Evolutionary conservation across 2,888 invertebrate species (phyloP).

Genomic region (Euclidia mi): DNA sequence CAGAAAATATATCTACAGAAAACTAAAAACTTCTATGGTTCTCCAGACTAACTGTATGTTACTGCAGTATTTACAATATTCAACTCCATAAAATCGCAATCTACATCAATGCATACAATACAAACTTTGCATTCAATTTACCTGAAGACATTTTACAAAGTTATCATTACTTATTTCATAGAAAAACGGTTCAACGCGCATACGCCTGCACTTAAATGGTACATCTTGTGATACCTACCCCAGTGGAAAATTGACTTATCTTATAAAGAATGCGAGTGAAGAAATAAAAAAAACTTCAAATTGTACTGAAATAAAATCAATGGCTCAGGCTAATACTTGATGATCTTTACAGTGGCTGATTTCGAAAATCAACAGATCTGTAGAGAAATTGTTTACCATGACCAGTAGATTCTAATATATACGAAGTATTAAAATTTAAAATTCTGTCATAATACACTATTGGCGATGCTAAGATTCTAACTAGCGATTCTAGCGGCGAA

Average conservation of each 20-base stretch:
- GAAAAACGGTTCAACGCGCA: conserved; percentile 5
- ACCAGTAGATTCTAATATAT: too few relatives aligned
- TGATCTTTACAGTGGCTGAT: too few relatives aligned
- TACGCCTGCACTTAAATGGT: conserved; percentile 9
- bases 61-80: conserved; percentile 50
- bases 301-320: too few relatives aligned
- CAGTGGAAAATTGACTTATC: background rate
- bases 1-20: conserved; percentile 20
- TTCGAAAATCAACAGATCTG: too few relatives aligned
- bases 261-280: background rate
- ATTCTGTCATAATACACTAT: too few relatives aligned
- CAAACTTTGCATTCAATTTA: conserved; percentile 11
- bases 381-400: too few relatives aligned
- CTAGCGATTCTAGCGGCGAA: too few relatives aligned
- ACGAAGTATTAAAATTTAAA: too few relatives aligned
- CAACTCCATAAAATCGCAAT: conserved; percentile 17
- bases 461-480: too few relatives aligned
- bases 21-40: conserved; percentile 23
- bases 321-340: too few relatives aligned
- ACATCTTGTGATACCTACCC: background rate
- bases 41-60: conserved; percentile 33
- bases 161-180: conserved; percentile 19
- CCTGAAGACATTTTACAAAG: conserved; percentile 7
- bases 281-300: background rate
- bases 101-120: conserved; percentile 24